Percentiles rank a stretch among this genome's conserved stretches.
These are phyloP conservation scores for Thamnophis sirtalis DNA, from an alignment of 2,113 vertebrate genomes.

Conservation along the genomic window DNA sequence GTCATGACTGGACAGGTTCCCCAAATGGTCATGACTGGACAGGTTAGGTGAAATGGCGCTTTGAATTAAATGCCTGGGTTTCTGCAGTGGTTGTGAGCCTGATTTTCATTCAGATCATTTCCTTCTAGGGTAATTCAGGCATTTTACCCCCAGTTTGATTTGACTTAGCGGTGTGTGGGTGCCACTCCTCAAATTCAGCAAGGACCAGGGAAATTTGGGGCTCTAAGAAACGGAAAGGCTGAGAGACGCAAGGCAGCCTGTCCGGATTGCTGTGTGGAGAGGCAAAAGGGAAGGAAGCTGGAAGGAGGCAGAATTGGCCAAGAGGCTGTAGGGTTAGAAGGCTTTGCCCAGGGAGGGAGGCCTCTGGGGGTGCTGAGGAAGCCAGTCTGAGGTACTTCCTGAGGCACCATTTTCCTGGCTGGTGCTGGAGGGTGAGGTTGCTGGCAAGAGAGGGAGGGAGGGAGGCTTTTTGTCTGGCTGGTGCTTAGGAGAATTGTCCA, in stretches of 20 bases:
- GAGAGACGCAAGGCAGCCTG: rapidly evolving
- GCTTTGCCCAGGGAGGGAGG: not conserved
- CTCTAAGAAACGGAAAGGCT: not conserved
- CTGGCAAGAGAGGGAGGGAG: not conserved
- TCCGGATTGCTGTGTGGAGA: not conserved
- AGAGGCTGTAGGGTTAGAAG: not conserved
- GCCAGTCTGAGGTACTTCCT: not conserved
- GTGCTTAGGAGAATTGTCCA: too few species aligned
- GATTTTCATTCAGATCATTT: not conserved
- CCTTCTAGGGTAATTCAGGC: too few species aligned
- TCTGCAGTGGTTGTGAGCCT: not conserved
- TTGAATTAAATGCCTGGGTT: not conserved
- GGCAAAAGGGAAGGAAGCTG: not conserved
- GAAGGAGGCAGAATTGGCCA: not conserved
- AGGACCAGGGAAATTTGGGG: not conserved
- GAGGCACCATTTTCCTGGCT: not conserved
- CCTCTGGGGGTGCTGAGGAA: not conserved
- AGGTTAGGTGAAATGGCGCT: not conserved
- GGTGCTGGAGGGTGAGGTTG: too few species aligned
- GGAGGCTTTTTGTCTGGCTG: too few species aligned
- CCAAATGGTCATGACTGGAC: not conserved
- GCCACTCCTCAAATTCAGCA: not conserved
- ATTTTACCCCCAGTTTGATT: too few species aligned
- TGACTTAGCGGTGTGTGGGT: not conserved
- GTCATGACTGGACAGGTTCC: not conserved